A percentile compares a stretch with the other conserved stretches of the same genome.
These are phyloP conservation scores for Equus quagga DNA, from an alignment of 2,113 vertebrate genomes.

Conservation along the genomic window DNA sequence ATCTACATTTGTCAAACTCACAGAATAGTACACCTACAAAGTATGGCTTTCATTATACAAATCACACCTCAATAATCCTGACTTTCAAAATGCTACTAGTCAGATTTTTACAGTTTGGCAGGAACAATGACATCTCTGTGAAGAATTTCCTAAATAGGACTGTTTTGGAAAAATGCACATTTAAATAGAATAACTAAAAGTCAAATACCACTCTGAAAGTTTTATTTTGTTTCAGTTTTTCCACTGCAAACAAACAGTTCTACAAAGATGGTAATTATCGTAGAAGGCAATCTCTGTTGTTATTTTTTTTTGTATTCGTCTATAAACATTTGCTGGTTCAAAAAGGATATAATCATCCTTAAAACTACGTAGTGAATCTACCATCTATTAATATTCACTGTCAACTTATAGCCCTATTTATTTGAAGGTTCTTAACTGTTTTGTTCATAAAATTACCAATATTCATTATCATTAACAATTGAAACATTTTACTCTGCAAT, in stretches of 20 bases:
- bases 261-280: not conserved
- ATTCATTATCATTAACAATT: constrained; percentile 6
- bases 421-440: not conserved
- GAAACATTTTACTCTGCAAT: not conserved
- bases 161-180: not conserved
- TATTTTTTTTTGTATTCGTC: not conserved
- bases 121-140: not conserved
- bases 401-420: not conserved
- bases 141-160: constrained; percentile 40
- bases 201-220: not conserved
- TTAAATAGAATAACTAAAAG: constrained; percentile 50
- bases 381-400: not conserved
- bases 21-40: not conserved
- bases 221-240: constrained; percentile 12
- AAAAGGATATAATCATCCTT: not conserved
- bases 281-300: not conserved
- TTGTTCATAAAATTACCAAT: constrained; percentile 25
- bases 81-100: not conserved
- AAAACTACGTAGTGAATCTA: not conserved
- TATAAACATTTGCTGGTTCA: constrained; percentile 17
- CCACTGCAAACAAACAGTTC: constrained; percentile 9
- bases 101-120: not conserved
- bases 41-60: not conserved
- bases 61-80: not conserved
- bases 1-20: not conserved